These are phyloP conservation scores for Ariolimax columbianus DNA, from an alignment of 2,888 invertebrate species.

Conservation along the genomic window DNA sequence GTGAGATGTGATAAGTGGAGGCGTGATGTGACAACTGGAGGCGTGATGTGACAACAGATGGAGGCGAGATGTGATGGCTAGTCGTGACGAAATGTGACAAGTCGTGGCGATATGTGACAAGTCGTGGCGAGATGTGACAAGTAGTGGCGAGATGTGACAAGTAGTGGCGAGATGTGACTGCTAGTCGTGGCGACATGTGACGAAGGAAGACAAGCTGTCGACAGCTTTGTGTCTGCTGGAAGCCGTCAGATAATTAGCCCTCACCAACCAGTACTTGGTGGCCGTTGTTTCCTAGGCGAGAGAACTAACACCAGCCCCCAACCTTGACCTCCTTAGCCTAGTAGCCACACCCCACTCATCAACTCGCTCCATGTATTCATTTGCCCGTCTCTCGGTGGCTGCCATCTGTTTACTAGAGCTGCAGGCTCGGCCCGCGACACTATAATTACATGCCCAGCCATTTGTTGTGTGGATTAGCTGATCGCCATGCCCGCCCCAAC, in stretches of 20 bases:
- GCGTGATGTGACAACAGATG: too few relatives aligned
- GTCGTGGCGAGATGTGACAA: too few relatives aligned
- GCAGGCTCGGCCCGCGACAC: not conserved
- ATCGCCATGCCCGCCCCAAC: too few relatives aligned
- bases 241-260: conserved; percentile 30
- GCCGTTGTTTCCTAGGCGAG: not conserved
- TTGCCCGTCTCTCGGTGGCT: not conserved
- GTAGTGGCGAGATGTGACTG: too few relatives aligned
- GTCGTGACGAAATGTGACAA: too few relatives aligned
- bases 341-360: conserved; percentile 44
- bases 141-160: too few relatives aligned
- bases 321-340: conserved; percentile 9
- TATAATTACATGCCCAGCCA: not conserved
- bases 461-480: not conserved
- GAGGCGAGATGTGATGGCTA: too few relatives aligned
- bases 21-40: too few relatives aligned
- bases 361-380: conserved; percentile 34
- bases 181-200: too few relatives aligned
- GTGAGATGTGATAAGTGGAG: too few relatives aligned
- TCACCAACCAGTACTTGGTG: conserved; percentile 30
- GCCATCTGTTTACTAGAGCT: conserved; percentile 17
- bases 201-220: not conserved
- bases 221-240: not conserved
- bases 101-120: too few relatives aligned
- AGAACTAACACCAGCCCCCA: not conserved